Percentiles rank a stretch among this genome's conserved stretches.
Evolutionary conservation across 2,113 vertebrate species (phyloP).

Genomic region (Ceuthmochares aereus): DNA sequence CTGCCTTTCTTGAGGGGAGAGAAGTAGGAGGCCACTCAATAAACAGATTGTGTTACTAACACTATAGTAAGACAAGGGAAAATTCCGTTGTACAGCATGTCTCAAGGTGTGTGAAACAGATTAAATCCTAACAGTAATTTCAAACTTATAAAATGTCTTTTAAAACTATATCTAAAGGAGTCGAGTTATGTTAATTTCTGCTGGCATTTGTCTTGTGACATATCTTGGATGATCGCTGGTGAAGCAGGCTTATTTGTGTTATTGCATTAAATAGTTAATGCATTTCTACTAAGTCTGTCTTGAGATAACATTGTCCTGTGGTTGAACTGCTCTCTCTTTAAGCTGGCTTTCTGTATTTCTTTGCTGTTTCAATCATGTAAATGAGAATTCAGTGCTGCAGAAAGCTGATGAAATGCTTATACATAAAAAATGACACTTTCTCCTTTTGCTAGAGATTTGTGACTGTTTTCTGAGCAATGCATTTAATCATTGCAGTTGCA

Average conservation of each 20-base stretch:
- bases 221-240: not conserved
- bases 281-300: slow-evolving; percentile 16
- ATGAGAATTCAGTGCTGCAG: slow-evolving; percentile 14
- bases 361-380: slow-evolving; percentile 15
- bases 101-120: not conserved
- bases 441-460: slow-evolving; percentile 15
- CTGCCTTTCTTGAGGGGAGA: not conserved
- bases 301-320: slow-evolving; percentile 8
- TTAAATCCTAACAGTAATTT: not conserved
- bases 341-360: not conserved
- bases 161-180: not conserved
- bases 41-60: slow-evolving; percentile 16
- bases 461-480: slow-evolving; percentile 6
- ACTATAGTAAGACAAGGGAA: not conserved
- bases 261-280: slow-evolving; percentile 32
- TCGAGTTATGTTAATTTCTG: not conserved
- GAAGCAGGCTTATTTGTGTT: not conserved
- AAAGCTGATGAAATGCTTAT: slow-evolving; percentile 22
- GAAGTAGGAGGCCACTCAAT: not conserved
- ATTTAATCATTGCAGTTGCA: slow-evolving; percentile 2
- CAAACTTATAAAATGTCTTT: not conserved
- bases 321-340: not conserved
- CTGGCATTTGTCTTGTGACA: not conserved
- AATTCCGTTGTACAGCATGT: not conserved
- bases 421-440: not conserved